phyloP scores from a whole-genome alignment of 2,888 invertebrate genomes.

The Chrysolina americana region DNA sequence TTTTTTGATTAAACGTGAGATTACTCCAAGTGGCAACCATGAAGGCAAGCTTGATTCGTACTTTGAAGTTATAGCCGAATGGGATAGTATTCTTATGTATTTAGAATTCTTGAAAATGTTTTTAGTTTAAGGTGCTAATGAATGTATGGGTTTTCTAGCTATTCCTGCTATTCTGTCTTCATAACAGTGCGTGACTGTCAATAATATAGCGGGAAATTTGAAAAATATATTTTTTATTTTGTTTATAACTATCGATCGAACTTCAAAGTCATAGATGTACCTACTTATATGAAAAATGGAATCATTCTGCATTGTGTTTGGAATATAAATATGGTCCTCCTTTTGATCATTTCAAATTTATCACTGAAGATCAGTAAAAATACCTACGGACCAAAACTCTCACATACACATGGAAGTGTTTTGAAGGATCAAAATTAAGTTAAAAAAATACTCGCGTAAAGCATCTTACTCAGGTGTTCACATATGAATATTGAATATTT shows the following conservation, averaged over 20 bases:
- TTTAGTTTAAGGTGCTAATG: not conserved
- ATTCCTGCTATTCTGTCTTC: conserved; percentile 23
- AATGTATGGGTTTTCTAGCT: conserved; percentile 29
- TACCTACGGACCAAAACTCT: too few species aligned
- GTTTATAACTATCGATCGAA: not conserved
- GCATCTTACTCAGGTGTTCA: too few species aligned
- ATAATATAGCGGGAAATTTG: conserved; percentile 1
- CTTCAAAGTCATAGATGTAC: too few species aligned
- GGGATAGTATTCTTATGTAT: not conserved
- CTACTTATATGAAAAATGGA: too few species aligned
- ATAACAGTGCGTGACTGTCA: conserved; percentile 8
- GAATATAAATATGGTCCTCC: too few species aligned
- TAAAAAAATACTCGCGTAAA: too few species aligned
- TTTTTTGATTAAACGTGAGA: conserved; percentile 23
- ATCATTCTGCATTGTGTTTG: too few species aligned
- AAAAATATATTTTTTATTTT: not conserved
- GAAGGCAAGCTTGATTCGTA: not conserved
- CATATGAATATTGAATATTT: too few species aligned
- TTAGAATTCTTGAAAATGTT: not conserved
- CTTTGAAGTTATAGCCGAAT: not conserved
- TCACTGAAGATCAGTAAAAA: too few species aligned
- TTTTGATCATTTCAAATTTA: too few species aligned
- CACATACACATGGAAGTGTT: not conserved
- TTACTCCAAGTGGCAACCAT: not conserved
- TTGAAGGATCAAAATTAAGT: not conserved